Evolutionary conservation across 2,888 invertebrate genomes (phyloP), one percentile per base, ranked within the genome.

Genomic region (Xestia sexstrigata): DNA sequence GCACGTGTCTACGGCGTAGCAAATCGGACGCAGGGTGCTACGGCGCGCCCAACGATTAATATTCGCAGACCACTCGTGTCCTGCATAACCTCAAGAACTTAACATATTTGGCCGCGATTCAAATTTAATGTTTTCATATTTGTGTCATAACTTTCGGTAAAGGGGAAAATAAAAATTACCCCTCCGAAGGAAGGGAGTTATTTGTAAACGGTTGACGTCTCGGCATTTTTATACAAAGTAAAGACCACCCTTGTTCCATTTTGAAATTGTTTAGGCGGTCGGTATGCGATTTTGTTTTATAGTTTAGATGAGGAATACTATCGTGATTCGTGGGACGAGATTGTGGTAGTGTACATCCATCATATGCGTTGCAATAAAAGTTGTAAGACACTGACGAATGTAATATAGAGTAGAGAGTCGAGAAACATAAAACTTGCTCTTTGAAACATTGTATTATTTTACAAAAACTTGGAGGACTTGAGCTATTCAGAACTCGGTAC

Each of bases 61-160:
- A 94, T 95, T 93, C 94, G 92, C 92, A 89, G 88, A 85, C 91
- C 92, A 92, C 91, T 90, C 91, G 81, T 90, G 89, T 90, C 91
- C 92, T 90, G 90, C 92, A 93, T 94, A 93, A 93, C 91, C 91
- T 92, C 88, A 89, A 93, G 87, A 94, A 94, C 92, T 94, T 94
- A 95, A 94, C 94, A 95, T 95, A 95, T 95, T 96, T 96, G 95
- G 95, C 95, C 89, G 90, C 92, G 93, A 93, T 95, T 96, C 94
- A 96, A 96, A 95, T 95, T 95, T 94, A 95, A 95, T 96, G 93
- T 95, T 94, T 95, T 94, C 94, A 94, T 94, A 95, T 94, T 95
- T 95, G 93, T 95, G 95, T 94, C 94, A 95, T 95, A 95, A 95
- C 93, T 95, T 95, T 94, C 89, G 87, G 93, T 92, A 92, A 94